Evolutionary conservation across 2,888 invertebrate genomes (phyloP), one percentile per base, ranked within the genome.

Genomic region (Mesodorylaimus sp.): DNA sequence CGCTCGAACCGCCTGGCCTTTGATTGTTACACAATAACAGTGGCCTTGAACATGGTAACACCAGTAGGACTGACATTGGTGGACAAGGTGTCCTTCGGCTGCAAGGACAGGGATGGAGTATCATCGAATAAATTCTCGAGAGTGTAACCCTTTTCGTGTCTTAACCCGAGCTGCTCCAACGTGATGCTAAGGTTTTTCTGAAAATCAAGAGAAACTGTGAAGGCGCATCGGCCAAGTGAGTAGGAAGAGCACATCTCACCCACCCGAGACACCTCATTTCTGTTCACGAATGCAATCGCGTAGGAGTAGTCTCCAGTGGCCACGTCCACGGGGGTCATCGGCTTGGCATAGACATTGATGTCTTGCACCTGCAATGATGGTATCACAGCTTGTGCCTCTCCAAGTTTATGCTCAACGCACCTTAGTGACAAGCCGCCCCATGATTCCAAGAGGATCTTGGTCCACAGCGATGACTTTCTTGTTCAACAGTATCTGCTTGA

Each of bases 401-500:
- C n/a, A n/a, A 7, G 19, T 32, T 3, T 24, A 24, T 16, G 16
- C 29, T 16, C 5, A 46, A 13, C 41, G 29, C 45, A 53, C 53
- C 16, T 52, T 51, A 13, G 27, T 47, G 52, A 68, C 83, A 66
- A 87, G 73, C 60, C 82, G 77, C 57, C 89, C 91, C 71, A 89
- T 88, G 57, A 85, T 83, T 42, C 91, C 91, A 47, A 89, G 71
- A 0, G 79, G 79, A 71, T 93, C 91, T 68, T 93, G 91, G 69
- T 91, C 87, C 1, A 93, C 83, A 2, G 81, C 80, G 58, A 93
- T 88, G 52, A 89, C 83, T 69, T 86, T 82, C 63, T 77, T 78
- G 70, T 93, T 93, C 66, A 83, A 83, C 58, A 93, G 73, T 59
- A 93, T 84, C n/a, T 81, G 82, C 69, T 85, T 85, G 69, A 84